Evolutionary conservation across 2,113 vertebrate genomes (phyloP).

Genomic region (Acanthisitta chloris): DNA sequence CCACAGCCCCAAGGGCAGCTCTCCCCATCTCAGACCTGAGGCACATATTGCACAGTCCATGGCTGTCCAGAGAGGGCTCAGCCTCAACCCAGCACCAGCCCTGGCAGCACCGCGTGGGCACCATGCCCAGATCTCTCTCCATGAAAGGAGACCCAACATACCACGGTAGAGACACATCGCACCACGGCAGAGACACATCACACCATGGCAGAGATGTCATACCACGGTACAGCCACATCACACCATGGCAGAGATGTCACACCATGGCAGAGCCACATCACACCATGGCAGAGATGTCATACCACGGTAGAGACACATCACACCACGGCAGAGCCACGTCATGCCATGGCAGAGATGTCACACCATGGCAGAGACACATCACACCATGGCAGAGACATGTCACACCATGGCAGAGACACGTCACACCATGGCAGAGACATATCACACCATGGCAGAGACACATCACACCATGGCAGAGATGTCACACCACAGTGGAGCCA

Average conservation of each 20-base stretch:
- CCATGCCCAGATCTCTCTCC: rapidly evolving
- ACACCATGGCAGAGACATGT: rapidly evolving
- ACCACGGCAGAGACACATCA: rapidly evolving
- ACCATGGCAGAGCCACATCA: rapidly evolving
- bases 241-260: too few species aligned
- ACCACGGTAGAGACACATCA: rapidly evolving
- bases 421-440: neutral
- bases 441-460: rapidly evolving
- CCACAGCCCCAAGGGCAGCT: rapidly evolving
- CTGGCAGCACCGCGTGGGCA: rapidly evolving
- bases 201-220: neutral
- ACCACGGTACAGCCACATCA: neutral
- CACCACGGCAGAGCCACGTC: neutral
- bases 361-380: neutral
- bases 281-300: neutral
- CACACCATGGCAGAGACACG: neutral
- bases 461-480: neutral
- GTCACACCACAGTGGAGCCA: rapidly evolving
- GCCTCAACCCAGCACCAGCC: neutral
- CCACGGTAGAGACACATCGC: rapidly evolving
- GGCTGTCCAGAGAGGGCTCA: neutral
- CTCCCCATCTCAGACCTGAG: neutral
- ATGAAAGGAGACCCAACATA: rapidly evolving
- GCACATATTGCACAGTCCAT: rapidly evolving
- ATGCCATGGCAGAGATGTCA: neutral